Evolutionary conservation across 2,888 invertebrate genomes (phyloP).

Genomic region (Plebejus argus): DNA sequence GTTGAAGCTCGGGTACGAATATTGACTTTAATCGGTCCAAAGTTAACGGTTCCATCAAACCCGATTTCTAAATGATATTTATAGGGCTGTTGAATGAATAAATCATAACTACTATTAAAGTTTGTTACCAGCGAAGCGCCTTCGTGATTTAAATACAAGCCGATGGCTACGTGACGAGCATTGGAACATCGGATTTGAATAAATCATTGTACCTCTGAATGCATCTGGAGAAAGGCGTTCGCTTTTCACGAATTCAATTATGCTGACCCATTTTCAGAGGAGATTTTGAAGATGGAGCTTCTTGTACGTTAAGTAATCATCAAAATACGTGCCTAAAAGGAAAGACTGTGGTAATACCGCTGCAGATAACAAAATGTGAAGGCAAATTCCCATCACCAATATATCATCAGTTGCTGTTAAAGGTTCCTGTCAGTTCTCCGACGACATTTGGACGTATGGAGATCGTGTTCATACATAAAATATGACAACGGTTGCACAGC

Average conservation of each 20-base stretch:
- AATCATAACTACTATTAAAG: slow-evolving; percentile 41
- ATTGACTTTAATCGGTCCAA: neutral
- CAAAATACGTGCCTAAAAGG: neutral
- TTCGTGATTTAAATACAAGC: slow-evolving; percentile 61
- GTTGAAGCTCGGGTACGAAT: neutral
- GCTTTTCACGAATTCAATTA: slow-evolving; percentile 64
- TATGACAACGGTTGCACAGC: neutral
- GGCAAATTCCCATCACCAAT: neutral
- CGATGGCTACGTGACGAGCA: slow-evolving; percentile 62
- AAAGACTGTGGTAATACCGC: neutral
- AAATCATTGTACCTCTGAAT: slow-evolving; percentile 61
- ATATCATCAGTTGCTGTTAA: neutral
- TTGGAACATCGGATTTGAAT: slow-evolving; percentile 69
- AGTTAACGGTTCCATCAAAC: slow-evolving; percentile 11
- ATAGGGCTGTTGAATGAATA: slow-evolving; percentile 26
- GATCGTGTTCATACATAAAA: neutral
- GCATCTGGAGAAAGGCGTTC: slow-evolving; percentile 69
- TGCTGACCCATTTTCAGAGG: slow-evolving; percentile 41
- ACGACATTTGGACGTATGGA: neutral
- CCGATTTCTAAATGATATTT: slow-evolving; percentile 12
- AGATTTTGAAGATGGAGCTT: neutral
- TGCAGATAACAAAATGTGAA: neutral
- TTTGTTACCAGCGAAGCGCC: slow-evolving; percentile 56
- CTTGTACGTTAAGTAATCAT: neutral
- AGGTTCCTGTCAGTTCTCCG: neutral